Evolutionary conservation across 2,113 vertebrate genomes (phyloP).

Genomic region (Plectropomus leopardus): DNA sequence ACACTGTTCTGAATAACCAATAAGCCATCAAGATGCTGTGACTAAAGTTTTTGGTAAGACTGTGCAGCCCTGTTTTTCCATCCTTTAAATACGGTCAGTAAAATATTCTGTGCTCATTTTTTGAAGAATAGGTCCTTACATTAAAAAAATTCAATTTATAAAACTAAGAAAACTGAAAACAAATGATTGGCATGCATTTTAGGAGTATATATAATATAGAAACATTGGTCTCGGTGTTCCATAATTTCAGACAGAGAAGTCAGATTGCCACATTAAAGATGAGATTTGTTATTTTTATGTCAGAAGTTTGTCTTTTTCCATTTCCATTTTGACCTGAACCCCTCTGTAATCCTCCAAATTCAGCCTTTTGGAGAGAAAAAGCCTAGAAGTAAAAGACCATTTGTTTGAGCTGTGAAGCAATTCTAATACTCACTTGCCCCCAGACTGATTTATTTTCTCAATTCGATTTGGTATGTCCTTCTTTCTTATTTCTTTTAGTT

Average conservation of each 20-base stretch:
- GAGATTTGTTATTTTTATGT: not conserved
- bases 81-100: slow-evolving; percentile 10
- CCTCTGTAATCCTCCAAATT: not conserved
- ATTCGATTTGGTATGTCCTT: not conserved
- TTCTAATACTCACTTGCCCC: not conserved
- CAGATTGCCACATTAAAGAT: not conserved
- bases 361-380: slow-evolving; percentile 5
- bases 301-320: not conserved
- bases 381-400: slow-evolving; percentile 13
- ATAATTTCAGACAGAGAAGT: not conserved
- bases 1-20: slow-evolving; percentile 55
- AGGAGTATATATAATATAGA: not conserved
- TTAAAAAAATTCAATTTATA: not conserved
- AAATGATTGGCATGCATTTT: not conserved
- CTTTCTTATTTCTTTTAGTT: slow-evolving; percentile 29
- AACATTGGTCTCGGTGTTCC: not conserved
- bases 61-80: slow-evolving; percentile 9
- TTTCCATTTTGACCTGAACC: not conserved
- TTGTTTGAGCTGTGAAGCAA: slow-evolving; percentile 7
- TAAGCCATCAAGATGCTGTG: slow-evolving; percentile 47
- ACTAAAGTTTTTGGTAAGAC: slow-evolving; percentile 10
- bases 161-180: not conserved
- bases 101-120: not conserved
- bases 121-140: not conserved
- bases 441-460: slow-evolving; percentile 4